Conservation (phyloP, 2,113 vertebrate genomes). For the Larimichthys crocea region DNA sequence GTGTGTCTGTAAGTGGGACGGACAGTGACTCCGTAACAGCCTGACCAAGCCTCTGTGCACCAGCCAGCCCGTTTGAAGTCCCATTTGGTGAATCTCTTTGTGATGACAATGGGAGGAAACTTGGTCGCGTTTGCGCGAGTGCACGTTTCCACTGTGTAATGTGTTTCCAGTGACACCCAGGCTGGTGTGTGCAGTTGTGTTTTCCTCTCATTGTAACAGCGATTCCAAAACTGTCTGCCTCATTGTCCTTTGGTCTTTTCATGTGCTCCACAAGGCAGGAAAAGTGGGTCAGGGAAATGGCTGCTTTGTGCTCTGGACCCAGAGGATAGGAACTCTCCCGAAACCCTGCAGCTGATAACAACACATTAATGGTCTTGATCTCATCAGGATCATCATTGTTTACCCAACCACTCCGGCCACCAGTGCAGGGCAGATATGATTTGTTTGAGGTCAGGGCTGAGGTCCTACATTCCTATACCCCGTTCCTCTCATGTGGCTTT, state of each 20-base stretch:
- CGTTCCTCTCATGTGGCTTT: slow-evolving; percentile 32
- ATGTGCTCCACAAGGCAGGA: slow-evolving; percentile 76
- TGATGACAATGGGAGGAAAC: slow-evolving; percentile 74
- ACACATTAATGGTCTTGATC: slow-evolving; percentile 23
- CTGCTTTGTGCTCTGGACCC: slow-evolving; percentile 62
- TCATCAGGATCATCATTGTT: slow-evolving; percentile 52
- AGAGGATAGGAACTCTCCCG: slow-evolving; percentile 52
- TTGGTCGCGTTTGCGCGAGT: background rate
- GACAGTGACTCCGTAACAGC: background rate
- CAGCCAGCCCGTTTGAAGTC: slow-evolving; percentile 39
- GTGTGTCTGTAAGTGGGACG: background rate
- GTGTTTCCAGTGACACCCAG: slow-evolving; percentile 76
- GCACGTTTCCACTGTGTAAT: slow-evolving; percentile 72
- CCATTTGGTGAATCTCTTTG: slow-evolving; percentile 50
- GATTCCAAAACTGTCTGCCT: slow-evolving; percentile 74
- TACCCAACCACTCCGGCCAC: slow-evolving; percentile 8
- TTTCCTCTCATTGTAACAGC: slow-evolving; percentile 83
- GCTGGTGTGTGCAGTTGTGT: slow-evolving; percentile 68
- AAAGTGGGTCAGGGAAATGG: slow-evolving; percentile 80
- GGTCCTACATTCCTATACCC: slow-evolving; percentile 1
- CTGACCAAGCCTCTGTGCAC: background rate
- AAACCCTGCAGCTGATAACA: slow-evolving; percentile 39
- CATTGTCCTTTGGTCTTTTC: slow-evolving; percentile 81
- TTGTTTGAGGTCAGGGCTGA: slow-evolving; percentile 27
- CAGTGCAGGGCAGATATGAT: slow-evolving; percentile 28